These are phyloP conservation scores for Craterocephalus amniculus DNA, from an alignment of 2,797 vertebrate species.

Conservation along the genomic window DNA sequence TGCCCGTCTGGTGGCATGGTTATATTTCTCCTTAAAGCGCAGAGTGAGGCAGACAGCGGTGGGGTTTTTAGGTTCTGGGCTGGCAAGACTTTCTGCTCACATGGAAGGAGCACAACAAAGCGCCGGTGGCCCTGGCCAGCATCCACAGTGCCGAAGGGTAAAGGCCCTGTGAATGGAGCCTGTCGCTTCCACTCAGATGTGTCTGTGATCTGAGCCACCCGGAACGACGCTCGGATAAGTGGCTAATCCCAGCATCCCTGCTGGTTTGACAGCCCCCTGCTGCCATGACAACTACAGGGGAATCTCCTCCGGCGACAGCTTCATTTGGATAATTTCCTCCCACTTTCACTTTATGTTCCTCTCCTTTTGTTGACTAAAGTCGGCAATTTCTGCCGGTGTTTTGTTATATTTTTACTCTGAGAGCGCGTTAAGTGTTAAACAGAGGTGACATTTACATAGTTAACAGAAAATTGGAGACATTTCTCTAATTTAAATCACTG, in stretches of 20 bases:
- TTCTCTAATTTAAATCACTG: constrained; percentile 14
- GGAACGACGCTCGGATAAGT: constrained; percentile 73
- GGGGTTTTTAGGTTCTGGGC: constrained; percentile 63
- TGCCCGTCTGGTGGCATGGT: constrained; percentile 44
- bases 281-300: constrained; percentile 71
- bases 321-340: constrained; percentile 79
- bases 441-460: constrained; percentile 8
- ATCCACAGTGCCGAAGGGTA: constrained; percentile 62
- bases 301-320: constrained; percentile 74
- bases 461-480: constrained; percentile 12
- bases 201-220: constrained; percentile 78
- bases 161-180: constrained; percentile 69
- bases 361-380: constrained; percentile 63
- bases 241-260: constrained; percentile 75
- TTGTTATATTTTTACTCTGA: constrained; percentile 47
- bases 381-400: constrained; percentile 34
- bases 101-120: constrained; percentile 67
- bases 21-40: constrained; percentile 58
- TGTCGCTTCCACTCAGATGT: constrained; percentile 78
- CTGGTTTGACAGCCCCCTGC: constrained; percentile 60
- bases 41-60: constrained; percentile 41
- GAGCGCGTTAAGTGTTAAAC: constrained; percentile 24
- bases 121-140: constrained; percentile 63
- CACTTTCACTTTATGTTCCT: constrained; percentile 50
- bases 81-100: constrained; percentile 64